Evolutionary conservation across 2,797 vertebrate genomes (phyloP).

Genomic region (Sciaenops ocellatus): DNA sequence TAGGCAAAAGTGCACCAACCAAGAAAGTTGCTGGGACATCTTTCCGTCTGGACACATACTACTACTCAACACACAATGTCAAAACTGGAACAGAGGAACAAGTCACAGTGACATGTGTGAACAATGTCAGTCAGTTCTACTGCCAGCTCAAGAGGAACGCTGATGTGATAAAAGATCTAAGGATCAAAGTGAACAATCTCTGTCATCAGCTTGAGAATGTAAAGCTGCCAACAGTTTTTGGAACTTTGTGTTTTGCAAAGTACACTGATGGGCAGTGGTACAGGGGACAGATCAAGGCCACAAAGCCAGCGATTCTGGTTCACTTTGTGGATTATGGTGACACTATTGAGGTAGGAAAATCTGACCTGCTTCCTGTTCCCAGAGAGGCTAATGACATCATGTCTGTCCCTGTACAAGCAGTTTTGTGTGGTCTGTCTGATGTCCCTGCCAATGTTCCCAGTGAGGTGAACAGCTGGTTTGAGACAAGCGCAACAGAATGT

Average conservation of each 20-base stretch:
- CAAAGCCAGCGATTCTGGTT: conserved; percentile 80
- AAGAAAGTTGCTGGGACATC: conserved; percentile 79
- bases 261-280: conserved; percentile 93
- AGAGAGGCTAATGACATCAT: conserved; percentile 88
- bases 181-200: conserved; percentile 77
- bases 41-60: conserved; percentile 89
- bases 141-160: conserved; percentile 90
- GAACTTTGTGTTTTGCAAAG: conserved; percentile 91
- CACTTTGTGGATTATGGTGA: conserved; percentile 98
- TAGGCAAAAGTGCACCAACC: conserved; percentile 77
- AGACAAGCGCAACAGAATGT: conserved; percentile 80
- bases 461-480: conserved; percentile 89
- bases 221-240: conserved; percentile 74
- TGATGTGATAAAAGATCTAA: conserved; percentile 83
- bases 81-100: conserved; percentile 92
- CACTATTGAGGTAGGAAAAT: conserved; percentile 82
- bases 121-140: conserved; percentile 88
- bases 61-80: conserved; percentile 90
- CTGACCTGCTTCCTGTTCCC: conserved; percentile 89
- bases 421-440: conserved; percentile 91
- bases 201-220: conserved; percentile 75
- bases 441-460: conserved; percentile 79
- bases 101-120: conserved; percentile 87
- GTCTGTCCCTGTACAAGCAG: conserved; percentile 92
- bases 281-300: conserved; percentile 86